Conservation (phyloP, 2,888 invertebrate species). For the Pardosa pseudoannulata region DNA sequence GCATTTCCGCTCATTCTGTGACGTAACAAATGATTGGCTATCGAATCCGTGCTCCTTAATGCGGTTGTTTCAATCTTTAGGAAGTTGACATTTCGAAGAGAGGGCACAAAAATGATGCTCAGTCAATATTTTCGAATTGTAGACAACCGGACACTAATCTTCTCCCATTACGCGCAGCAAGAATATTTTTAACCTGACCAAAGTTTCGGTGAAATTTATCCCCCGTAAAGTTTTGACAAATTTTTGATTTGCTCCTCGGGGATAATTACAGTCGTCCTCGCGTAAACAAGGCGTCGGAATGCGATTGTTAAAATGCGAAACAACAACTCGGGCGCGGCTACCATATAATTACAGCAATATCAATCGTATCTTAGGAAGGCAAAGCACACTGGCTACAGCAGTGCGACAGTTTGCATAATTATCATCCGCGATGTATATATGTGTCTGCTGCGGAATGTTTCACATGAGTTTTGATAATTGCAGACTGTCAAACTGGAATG, state of each 20-base stretch:
- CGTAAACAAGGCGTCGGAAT: slow-evolving; percentile 50
- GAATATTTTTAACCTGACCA: slow-evolving; percentile 33
- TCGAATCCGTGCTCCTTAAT: too few species aligned
- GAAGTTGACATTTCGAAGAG: background rate
- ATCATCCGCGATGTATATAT: slow-evolving; percentile 53
- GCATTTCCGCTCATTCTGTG: too few species aligned
- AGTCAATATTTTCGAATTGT: slow-evolving; percentile 3
- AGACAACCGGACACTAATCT: slow-evolving; percentile 18
- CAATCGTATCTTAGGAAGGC: slow-evolving; percentile 61
- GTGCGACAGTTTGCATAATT: slow-evolving; percentile 70
- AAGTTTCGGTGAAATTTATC: slow-evolving; percentile 24
- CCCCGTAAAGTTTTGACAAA: slow-evolving; percentile 43
- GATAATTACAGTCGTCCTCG: slow-evolving; percentile 52
- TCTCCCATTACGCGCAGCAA: slow-evolving; percentile 17
- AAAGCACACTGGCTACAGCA: slow-evolving; percentile 38
- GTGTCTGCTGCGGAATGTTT: slow-evolving; percentile 49
- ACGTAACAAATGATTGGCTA: too few species aligned
- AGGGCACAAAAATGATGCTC: background rate
- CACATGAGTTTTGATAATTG: slow-evolving; percentile 68
- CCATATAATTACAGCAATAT: slow-evolving; percentile 70
- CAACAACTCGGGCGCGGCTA: slow-evolving; percentile 42
- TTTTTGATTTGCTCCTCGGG: slow-evolving; percentile 53
- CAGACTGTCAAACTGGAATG: slow-evolving; percentile 58
- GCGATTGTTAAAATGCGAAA: slow-evolving; percentile 62
- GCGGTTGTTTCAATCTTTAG: background rate